Evolutionary conservation across 2,797 vertebrate genomes (phyloP), one percentile per base, ranked within the genome.

Genomic region (Meda fulgida): DNA sequence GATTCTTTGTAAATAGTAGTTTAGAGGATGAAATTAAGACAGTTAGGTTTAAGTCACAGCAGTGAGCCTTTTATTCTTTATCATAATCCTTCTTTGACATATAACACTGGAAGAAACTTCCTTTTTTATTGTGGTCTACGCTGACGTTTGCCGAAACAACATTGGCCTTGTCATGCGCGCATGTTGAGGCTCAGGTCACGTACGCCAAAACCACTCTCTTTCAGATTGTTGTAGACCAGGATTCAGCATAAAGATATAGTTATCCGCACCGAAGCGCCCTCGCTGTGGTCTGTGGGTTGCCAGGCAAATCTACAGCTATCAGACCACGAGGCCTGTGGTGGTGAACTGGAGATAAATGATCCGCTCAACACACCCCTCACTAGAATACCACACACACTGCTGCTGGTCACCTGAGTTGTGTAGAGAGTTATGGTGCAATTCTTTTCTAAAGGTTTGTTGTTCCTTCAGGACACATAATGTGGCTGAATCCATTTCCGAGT

Each of bases 281-380:
- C 40, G 46, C 84, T 78, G 82, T 77, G 77, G 69, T 80, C 58
- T 85, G 43, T 63, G 65, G 53, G 34, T 38, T 80, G 76, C 67
- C 40, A 38, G 69, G 55, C 43, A 80, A 66, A 76, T 48, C 40
- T 46, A 58, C 85, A 78, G 66, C 40, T 72, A 82, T 83, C 85
- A 65, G 72, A 81, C 63, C 80, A 60, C 80, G 11, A 69, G 73
- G 72, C 58, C 66, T 36, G 73, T 69, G 65, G 80, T 82, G 85
- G 66, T 65, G 7, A 78, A 38, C 72, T 38, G 11, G 23, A 86
- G 85, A 86, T 86, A 86, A 86, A 78, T 36, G 53, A 43, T 31
- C 36, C 29, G 40, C 38, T 77, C 75, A 53, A 80, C 48, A 55
- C 73, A 70, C 73, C 63, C 82, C n/a, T 77, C 34, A 21, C 46